Evolutionary conservation across 2,797 vertebrate species (phyloP), one percentile per base, ranked within the genome.

Genomic region (Sebastiscus albofasciatus): DNA sequence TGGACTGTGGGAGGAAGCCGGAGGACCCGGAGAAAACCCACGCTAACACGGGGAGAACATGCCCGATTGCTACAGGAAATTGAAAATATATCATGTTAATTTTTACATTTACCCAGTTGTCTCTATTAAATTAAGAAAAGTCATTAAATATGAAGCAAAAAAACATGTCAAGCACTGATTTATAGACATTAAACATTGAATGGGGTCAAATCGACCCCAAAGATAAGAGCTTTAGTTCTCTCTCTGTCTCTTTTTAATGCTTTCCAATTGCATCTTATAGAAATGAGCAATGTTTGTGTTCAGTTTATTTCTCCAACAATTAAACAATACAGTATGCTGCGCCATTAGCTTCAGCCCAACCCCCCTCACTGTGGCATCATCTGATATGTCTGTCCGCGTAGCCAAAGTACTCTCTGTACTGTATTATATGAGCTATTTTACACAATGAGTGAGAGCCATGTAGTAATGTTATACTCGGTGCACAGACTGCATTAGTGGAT

Each of bases 401-500:
- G 62, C 39, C 75, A 81, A 73, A 83, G 71, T 59, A 83, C 85
- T 78, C 34, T 77, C 61, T 71, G 54, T 74, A 79, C 75, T 68
- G 72, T 69, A 83, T 84, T 88, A 69, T 49, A 85, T 80, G 24
- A 79, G 58, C 80, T 82, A 80, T 88, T 88, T 90, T 78, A 80
- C 80, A 82, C 83, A 77, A 79, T 75, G 80, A 89, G 70, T 76
- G 74, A 81, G 80, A 54, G 76, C 64, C 52, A 42, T n/a, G 18
- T 67, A 77, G 88, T 82, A 87, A 93, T 80, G 55, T 68, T 82
- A 91, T 90, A 91, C 83, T 75, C 72, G 14, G 74, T 67, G 80
- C 80, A 77, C 67, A 73, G 81, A 90, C 86, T 90, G 83, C 82
- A 90, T 93, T 88, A 85, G 85, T 69, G 79, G 80, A 87, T 90